Evolutionary conservation across 2,113 vertebrate genomes (phyloP).

Genomic region (Anolis sagrei): DNA sequence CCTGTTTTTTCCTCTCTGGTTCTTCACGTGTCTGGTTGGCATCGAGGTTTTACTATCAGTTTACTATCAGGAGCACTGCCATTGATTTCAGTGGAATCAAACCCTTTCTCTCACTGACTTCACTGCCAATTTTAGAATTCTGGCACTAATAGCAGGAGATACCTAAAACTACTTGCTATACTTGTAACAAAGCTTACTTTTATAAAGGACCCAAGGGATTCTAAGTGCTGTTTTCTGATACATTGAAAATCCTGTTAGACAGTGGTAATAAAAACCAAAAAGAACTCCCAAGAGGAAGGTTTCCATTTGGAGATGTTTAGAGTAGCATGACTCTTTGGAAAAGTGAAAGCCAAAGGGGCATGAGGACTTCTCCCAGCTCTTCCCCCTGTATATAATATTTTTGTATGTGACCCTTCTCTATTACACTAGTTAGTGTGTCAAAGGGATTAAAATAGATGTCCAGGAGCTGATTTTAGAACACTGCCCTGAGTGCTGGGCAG

Average conservation of each 20-base stretch:
- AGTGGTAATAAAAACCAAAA: neutral
- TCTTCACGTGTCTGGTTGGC: neutral
- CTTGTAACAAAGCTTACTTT: neutral
- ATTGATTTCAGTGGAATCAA: neutral
- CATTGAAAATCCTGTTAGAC: neutral
- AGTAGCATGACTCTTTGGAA: neutral
- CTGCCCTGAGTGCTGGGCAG: constrained; percentile 57
- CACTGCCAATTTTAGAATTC: neutral
- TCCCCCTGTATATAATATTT: neutral
- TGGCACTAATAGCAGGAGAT: neutral
- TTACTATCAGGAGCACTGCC: neutral
- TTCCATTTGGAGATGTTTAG: neutral
- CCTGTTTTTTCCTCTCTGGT: neutral
- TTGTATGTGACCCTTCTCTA: constrained; percentile 24
- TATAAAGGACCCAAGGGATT: neutral
- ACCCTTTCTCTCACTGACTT: neutral
- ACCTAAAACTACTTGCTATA: neutral
- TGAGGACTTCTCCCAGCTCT: rapidly evolving
- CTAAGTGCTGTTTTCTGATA: neutral
- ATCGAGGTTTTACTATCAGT: neutral
- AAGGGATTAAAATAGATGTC: constrained; percentile 61
- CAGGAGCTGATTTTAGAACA: constrained; percentile 65
- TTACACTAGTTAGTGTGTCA: constrained; percentile 53
- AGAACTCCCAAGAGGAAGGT: neutral
- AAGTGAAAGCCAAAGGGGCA: neutral